Percentiles rank a stretch among this genome's conserved stretches.
Evolutionary conservation across 2,113 vertebrate species (phyloP).

Genomic region (Equus przewalskii): DNA sequence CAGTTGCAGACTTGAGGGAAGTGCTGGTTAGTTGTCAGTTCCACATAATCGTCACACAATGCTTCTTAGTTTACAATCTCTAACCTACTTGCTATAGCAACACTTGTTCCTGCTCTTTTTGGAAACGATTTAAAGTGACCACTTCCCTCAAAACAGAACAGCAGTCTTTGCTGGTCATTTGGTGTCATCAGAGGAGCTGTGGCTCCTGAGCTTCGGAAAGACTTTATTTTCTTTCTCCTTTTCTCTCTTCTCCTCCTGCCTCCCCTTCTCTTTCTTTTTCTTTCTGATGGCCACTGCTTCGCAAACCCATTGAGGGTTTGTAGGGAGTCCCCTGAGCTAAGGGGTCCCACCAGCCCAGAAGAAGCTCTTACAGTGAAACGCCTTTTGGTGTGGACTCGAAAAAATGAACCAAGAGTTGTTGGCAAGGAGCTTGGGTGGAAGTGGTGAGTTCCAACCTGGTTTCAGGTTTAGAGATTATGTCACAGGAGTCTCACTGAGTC

Average conservation of each 20-base stretch:
- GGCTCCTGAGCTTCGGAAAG: neutral
- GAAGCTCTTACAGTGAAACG: neutral
- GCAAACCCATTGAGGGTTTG: neutral
- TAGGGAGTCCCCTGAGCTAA: neutral
- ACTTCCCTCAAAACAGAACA: neutral
- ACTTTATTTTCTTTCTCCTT: neutral
- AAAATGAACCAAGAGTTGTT: constrained; percentile 1
- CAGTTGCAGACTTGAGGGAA: neutral
- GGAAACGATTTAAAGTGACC: neutral
- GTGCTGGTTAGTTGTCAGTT: neutral
- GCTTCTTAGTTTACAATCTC: neutral
- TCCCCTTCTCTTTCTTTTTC: neutral
- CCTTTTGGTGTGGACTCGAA: neutral
- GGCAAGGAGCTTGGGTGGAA: neutral
- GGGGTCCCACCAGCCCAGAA: neutral
- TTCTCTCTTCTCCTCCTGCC: neutral
- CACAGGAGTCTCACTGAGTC: neutral
- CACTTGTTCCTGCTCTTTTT: neutral
- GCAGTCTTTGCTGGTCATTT: too few species aligned
- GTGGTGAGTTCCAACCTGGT: neutral
- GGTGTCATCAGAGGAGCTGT: neutral
- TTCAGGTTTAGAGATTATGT: neutral
- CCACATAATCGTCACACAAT: neutral
- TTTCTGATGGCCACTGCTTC: neutral
- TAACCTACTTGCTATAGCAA: neutral